phyloP scores from a whole-genome alignment of 2,113 vertebrate species.

The Microtus oregoni region DNA sequence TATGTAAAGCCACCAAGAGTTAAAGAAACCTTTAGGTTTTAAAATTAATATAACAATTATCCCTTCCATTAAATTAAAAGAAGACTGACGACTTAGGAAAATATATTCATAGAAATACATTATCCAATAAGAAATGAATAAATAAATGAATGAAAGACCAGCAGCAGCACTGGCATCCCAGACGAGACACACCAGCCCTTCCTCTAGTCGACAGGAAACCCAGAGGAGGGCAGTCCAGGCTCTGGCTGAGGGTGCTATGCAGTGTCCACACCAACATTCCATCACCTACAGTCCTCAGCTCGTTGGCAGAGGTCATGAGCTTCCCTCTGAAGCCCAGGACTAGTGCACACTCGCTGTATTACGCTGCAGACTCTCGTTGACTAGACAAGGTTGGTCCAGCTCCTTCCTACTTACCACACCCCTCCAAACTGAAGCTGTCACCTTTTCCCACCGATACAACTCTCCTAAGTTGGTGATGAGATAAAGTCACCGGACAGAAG shows the following conservation, averaged over 20 bases:
- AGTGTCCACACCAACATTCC: no score
- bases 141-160: neutral
- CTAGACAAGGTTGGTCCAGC: neutral
- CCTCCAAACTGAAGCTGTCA: neutral
- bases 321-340: neutral
- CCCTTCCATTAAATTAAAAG: neutral
- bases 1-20: neutral
- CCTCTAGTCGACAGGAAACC: neutral
- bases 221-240: neutral
- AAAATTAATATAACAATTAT: slow-evolving; percentile 14
- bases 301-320: neutral
- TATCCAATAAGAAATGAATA: neutral
- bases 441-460: neutral
- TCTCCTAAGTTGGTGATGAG: neutral
- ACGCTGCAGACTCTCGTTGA: neutral
- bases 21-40: neutral
- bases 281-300: neutral
- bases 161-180: neutral
- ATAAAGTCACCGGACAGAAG: neutral
- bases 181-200: neutral
- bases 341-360: neutral
- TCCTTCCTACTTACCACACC: neutral
- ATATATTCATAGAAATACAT: neutral
- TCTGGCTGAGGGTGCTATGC: no score
- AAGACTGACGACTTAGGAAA: neutral